Evolutionary conservation across 2,113 vertebrate genomes (phyloP).

Genomic region (Silurus meridionalis): DNA sequence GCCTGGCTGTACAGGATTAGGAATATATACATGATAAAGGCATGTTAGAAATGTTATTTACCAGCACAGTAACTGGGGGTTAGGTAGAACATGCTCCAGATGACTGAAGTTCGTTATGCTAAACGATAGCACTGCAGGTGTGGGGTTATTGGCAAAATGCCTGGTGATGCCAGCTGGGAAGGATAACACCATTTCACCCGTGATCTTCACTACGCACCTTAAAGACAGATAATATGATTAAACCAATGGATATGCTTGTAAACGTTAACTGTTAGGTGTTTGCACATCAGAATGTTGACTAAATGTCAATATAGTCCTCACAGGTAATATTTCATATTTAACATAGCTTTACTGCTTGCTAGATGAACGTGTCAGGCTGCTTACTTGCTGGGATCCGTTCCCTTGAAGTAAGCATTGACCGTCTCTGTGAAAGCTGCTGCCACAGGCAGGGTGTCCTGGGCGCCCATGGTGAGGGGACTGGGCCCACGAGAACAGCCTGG

Average conservation of each 20-base stretch:
- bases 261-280: background rate
- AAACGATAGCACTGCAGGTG: conserved; percentile 92
- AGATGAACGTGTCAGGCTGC: conserved; percentile 51
- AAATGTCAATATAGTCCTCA: background rate
- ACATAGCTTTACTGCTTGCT: background rate
- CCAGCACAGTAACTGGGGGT: conserved; percentile 99
- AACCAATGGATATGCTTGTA: background rate
- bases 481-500: conserved; percentile 94
- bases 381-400: conserved; percentile 96
- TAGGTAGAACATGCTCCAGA: conserved; percentile 98
- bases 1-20: background rate
- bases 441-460: conserved; percentile 96
- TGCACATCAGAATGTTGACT: background rate
- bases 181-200: conserved; percentile 98
- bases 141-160: conserved; percentile 95
- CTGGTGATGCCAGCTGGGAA: conserved; percentile 97
- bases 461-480: conserved; percentile 97
- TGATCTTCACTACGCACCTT: conserved; percentile 97
- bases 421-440: conserved; percentile 98
- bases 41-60: conserved; percentile 67
- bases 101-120: conserved; percentile 95
- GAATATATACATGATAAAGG: background rate
- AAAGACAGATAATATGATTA: conserved; percentile 25
- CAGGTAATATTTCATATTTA: background rate
- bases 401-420: conserved; percentile 96